Evolutionary conservation across 2,888 invertebrate species (phyloP), one percentile per base, ranked within the genome.

Genomic region (Scaptomyza cyrtandrae): DNA sequence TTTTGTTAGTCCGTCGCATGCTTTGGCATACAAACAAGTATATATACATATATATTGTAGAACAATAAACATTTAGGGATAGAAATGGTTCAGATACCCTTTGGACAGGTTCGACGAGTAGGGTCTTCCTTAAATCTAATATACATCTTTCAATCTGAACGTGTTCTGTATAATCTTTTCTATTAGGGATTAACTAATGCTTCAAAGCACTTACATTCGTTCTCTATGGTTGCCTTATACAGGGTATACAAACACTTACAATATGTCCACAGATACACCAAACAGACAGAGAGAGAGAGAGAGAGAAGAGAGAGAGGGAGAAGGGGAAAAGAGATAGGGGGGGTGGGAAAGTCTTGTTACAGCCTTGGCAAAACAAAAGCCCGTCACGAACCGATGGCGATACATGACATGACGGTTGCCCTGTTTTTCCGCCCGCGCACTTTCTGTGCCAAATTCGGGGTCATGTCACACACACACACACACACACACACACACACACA

Each of bases 311-410:
- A 24, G 35, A 50, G 24, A 14, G 24, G 14, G 35, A 35, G 41
- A 50, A 31, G 9, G 11, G 11, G n/a, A 0, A 33, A 19, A 31
- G 14, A n/a, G 49, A n/a, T 44, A 16, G 52, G 16, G 16, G 19
- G 11, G 41, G 29, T 24, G 24, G 24, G 3, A 24, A 39, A 24
- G 24, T 24, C 48, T 61, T 33, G 62, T 50, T 54, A 63, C 55
- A 64, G 64, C 69, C 70, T 63, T 68, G 67, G 64, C 80, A 75
- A 77, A 79, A 79, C 79, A 79, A 76, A 80, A 80, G 78, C 71
- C 78, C 80, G 75, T 68, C 77, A 78, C 72, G 69, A 78, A 78
- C 62, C 61, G 69, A 52, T 75, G 74, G 75, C 75, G 75, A 75
- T 75, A 75, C 75, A 74, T 70, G 71, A 75, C 75, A 74, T 70